phyloP scores from a whole-genome alignment of 2,113 vertebrate species.

The Setophaga petechia region DNA sequence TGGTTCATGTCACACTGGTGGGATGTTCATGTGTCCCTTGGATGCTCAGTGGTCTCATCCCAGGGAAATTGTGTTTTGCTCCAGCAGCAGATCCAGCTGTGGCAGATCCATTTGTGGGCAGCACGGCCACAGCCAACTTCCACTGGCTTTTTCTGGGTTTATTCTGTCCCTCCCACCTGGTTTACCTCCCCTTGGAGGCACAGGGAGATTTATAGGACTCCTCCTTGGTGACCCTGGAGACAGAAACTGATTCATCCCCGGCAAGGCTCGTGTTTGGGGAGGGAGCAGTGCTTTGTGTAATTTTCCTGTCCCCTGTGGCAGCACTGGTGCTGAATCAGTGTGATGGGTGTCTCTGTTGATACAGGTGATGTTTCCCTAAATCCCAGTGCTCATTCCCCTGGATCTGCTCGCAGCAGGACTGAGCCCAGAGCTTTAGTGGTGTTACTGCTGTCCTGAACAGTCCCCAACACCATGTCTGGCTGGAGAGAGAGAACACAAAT shows the following conservation, averaged over 20 bases:
- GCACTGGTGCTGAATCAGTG: not conserved
- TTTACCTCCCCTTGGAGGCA: not conserved
- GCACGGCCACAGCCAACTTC: not conserved
- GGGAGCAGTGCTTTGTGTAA: not conserved
- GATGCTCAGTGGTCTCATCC: not conserved
- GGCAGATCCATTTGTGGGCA: not conserved
- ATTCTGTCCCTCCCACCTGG: not conserved
- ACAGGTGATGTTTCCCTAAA: not conserved
- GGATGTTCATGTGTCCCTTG: not conserved
- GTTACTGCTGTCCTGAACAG: not conserved
- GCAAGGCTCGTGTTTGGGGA: rapidly evolving
- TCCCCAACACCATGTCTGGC: not conserved
- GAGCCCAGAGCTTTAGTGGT: not conserved
- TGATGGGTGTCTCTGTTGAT: not conserved
- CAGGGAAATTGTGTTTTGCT: not conserved
- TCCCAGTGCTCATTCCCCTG: not conserved
- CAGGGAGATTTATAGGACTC: not conserved
- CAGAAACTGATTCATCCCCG: not conserved
- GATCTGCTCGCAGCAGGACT: not conserved
- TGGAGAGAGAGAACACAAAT: not conserved
- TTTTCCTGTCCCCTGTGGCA: not conserved
- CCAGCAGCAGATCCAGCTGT: not conserved
- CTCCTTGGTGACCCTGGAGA: not conserved
- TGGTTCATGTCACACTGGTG: not conserved
- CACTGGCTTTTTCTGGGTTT: not conserved